Conservation (phyloP, 2,113 vertebrate genomes). For the Lagopus leucura region DNA sequence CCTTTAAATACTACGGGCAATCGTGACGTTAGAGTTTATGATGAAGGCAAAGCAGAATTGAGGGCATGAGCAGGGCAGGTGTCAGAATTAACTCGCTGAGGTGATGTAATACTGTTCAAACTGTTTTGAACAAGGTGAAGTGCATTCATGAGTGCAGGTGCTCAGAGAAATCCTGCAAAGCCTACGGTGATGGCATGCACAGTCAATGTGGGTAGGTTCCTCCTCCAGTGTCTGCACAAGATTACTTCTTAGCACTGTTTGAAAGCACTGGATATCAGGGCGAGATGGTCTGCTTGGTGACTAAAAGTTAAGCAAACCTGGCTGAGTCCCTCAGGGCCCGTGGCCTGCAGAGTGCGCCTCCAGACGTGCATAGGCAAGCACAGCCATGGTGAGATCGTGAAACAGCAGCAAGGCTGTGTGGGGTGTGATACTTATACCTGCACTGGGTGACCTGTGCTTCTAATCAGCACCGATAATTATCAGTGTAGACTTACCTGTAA, state of each 20-base stretch:
- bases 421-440: background rate
- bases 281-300: background rate
- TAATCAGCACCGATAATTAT: background rate
- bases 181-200: fast-evolving
- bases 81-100: background rate
- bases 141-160: too few relatives aligned
- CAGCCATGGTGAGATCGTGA: background rate
- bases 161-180: background rate
- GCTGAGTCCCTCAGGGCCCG: background rate
- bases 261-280: background rate
- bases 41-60: fast-evolving
- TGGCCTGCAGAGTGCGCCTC: fast-evolving
- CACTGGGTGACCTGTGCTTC: background rate
- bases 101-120: background rate
- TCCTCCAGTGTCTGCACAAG: background rate
- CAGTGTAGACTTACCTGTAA: background rate
- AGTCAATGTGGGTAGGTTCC: fast-evolving
- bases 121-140: background rate
- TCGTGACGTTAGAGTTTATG: background rate
- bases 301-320: background rate
- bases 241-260: background rate
- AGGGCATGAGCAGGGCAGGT: background rate
- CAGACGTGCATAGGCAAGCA: fast-evolving
- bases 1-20: fast-evolving
- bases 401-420: background rate